Conservation (phyloP, 2,113 vertebrate genomes). For the Jacana jacana region DNA sequence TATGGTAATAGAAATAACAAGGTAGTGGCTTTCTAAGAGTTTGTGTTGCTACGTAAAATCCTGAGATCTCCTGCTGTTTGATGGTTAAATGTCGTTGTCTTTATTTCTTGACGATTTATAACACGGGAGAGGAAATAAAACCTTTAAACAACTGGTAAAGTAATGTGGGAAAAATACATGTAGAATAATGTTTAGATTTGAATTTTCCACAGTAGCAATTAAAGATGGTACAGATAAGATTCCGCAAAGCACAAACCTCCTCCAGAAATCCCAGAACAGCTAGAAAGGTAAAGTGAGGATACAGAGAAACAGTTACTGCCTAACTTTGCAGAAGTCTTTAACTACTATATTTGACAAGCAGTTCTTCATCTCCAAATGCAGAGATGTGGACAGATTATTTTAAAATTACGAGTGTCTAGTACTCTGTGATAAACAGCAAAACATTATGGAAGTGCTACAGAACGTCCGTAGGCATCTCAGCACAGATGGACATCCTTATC, state of each 20-base stretch:
- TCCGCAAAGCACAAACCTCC: background rate
- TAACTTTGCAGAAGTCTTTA: background rate
- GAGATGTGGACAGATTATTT: background rate
- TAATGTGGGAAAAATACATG: background rate
- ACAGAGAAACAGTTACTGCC: background rate
- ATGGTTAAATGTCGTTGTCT: background rate
- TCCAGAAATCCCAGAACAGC: slow-evolving; percentile 26
- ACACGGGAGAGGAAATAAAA: background rate
- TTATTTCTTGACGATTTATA: background rate
- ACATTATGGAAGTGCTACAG: background rate
- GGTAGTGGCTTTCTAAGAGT: background rate
- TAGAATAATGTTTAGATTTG: background rate
- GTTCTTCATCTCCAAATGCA: background rate
- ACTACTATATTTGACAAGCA: background rate
- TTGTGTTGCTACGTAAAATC: background rate
- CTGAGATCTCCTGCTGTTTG: background rate
- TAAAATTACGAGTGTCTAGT: background rate
- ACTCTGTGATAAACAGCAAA: background rate
- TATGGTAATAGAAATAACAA: background rate
- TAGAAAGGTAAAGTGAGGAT: slow-evolving; percentile 18
- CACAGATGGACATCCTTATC: background rate
- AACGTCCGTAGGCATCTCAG: background rate
- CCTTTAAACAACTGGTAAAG: background rate
- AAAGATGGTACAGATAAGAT: slow-evolving; percentile 14
- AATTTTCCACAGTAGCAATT: slow-evolving; percentile 24